Conservation (phyloP, 2,113 vertebrate species). For the Hucho hucho region DNA sequence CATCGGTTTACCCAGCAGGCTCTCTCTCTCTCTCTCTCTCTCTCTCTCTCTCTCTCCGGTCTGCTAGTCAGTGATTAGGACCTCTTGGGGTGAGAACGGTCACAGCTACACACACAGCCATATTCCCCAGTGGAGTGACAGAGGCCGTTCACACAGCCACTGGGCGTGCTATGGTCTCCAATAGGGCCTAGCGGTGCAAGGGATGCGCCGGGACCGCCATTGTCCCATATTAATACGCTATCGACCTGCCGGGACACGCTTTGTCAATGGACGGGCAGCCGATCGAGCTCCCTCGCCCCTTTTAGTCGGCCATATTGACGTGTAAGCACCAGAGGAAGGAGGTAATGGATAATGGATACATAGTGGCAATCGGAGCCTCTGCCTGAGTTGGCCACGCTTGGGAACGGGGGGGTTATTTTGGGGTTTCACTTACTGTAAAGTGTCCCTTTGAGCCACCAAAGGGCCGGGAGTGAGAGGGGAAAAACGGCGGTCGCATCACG, state of each 20-base stretch:
- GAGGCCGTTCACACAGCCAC: constrained; percentile 65
- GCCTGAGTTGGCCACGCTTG: constrained; percentile 48
- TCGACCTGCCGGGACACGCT: constrained; percentile 72
- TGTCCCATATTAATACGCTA: constrained; percentile 78
- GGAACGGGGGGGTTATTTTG: constrained; percentile 54
- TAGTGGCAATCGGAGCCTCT: constrained; percentile 62
- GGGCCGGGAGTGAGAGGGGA: constrained; percentile 45
- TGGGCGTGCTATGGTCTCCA: constrained; percentile 58
- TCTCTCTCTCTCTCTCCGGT: constrained; percentile 49
- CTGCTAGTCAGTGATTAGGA: constrained; percentile 61
- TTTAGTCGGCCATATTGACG: constrained; percentile 69
- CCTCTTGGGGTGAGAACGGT: constrained; percentile 41
- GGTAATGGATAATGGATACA: constrained; percentile 81
- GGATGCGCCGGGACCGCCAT: constrained; percentile 55
- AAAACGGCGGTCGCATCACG: constrained; percentile 35
- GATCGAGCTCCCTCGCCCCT: constrained; percentile 49
- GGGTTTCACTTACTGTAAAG: constrained; percentile 60
- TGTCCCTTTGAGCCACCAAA: constrained; percentile 49
- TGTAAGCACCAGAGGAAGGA: constrained; percentile 67
- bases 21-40: constrained; percentile 29
- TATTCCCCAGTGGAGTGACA: constrained; percentile 53
- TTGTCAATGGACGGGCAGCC: constrained; percentile 67
- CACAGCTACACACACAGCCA: neutral
- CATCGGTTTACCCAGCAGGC: constrained; percentile 4
- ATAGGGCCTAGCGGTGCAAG: constrained; percentile 65